Evolutionary conservation across 2,888 invertebrate species (phyloP), one percentile per base, ranked within the genome.

Genomic region (Tethea ocularis): DNA sequence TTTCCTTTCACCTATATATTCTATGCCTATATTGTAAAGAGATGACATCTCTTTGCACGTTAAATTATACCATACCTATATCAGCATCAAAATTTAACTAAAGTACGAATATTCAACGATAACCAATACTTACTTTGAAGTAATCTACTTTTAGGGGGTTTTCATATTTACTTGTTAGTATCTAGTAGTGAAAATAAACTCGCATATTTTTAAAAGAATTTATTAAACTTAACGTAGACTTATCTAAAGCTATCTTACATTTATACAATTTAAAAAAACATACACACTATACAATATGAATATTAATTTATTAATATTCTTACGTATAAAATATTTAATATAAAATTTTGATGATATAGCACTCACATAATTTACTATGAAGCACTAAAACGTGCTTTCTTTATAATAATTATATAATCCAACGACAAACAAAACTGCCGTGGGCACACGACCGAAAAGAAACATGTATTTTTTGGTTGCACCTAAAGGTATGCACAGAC

Each of bases 141-240:
- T n/a, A n/a, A n/a, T n/a, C n/a, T n/a, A n/a, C n/a, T n/a, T n/a
- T n/a, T n/a, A n/a, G n/a, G n/a, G n/a, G 7, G n/a, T 20, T 41
- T 0, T 8, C 7, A 46, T 46, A 10, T 10, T 17, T 20, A 20
- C 2, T n/a, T 41, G 2, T 2, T 1, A 17, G 6, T 17, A 15
- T 1, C 8, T 17, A 7, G 26, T 1, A 67, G 52, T 61, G 64
- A 46, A 60, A 71, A 58, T 33, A n/a, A n/a, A n/a, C n/a, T 56
- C 72, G 67, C 69, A 36, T 33, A 56, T 64, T 59, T 65, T 78
- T 74, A 70, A 74, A 72, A 78, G 82, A 83, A 83, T 90, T 87
- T 90, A 89, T 87, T 89, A 83, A 87, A 88, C 86, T 85, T 89
- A 89, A 86, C 80, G 78, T 79, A 66, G 77, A 75, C 77, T 85